Evolutionary conservation across 1,140 invertebrate species (phyloP).

Genomic region (Frieseomelitta varia): DNA sequence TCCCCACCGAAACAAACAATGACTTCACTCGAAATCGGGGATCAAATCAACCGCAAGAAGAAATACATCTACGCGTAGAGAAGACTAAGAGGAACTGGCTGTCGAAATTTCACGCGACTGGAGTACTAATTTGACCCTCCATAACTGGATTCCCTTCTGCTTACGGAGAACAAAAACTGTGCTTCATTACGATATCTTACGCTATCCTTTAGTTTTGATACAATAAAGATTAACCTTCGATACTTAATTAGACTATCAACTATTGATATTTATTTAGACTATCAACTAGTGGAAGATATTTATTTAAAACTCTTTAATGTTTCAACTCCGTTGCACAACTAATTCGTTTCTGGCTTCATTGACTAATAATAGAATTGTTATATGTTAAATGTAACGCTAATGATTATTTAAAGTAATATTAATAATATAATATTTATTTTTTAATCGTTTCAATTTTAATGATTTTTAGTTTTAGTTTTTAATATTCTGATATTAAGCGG

Average conservation of each 20-base stretch:
- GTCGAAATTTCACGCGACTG: slow-evolving; percentile 17
- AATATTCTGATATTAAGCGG: too few relatives aligned
- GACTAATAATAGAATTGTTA: too few relatives aligned
- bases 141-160: not conserved
- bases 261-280: too few relatives aligned
- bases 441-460: too few relatives aligned
- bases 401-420: too few relatives aligned
- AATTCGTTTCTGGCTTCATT: too few relatives aligned
- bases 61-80: not conserved
- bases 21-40: not conserved
- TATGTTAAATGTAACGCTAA: too few relatives aligned
- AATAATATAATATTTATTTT: too few relatives aligned
- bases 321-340: not conserved
- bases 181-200: not conserved
- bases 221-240: not conserved
- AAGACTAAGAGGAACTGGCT: not conserved
- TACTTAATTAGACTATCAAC: not conserved
- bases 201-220: not conserved
- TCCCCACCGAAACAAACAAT: not conserved
- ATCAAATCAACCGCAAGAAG: not conserved
- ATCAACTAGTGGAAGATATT: not conserved
- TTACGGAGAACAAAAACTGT: not conserved
- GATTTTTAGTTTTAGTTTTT: too few relatives aligned
- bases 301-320: not conserved
- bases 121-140: slow-evolving; percentile 6